These are phyloP conservation scores for Lasioglossum morio DNA, from an alignment of 2,888 invertebrate species.

Conservation along the genomic window DNA sequence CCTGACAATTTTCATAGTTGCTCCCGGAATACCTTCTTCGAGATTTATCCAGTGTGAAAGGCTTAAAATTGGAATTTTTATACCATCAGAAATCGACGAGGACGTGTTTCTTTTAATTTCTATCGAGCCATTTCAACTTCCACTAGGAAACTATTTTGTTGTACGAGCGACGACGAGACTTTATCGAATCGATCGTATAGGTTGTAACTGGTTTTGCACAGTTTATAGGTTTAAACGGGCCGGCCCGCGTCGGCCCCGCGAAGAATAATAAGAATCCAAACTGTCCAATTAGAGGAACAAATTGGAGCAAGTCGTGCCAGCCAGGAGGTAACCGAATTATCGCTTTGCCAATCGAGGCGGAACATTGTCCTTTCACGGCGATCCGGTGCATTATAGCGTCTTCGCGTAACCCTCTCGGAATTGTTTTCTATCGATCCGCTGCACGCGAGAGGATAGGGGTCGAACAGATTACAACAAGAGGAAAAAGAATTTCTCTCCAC, in stretches of 20 bases:
- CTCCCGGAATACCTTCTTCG: too few species aligned
- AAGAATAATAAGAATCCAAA: not conserved
- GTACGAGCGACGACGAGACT: not conserved
- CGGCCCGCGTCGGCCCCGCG: not conserved
- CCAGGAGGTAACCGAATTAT: conserved; percentile 5
- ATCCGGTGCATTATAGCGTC: conserved; percentile 4
- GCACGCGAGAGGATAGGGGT: not conserved
- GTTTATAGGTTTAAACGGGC: not conserved
- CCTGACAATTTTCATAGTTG: too few species aligned
- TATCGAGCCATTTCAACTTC: too few species aligned
- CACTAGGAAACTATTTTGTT: too few species aligned
- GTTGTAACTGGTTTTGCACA: not conserved
- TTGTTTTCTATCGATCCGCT: conserved; percentile 28
- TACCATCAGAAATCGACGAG: too few species aligned
- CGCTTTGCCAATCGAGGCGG: conserved; percentile 1
- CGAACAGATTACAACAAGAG: conserved; percentile 1
- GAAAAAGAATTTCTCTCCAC: not conserved
- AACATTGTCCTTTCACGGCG: conserved; percentile 3
- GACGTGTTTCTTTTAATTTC: too few species aligned
- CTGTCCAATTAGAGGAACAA: conserved; percentile 14
- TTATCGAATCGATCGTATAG: not conserved
- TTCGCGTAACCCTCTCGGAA: conserved; percentile 2
- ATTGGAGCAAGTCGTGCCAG: not conserved
- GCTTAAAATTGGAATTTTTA: too few species aligned
- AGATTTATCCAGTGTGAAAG: too few species aligned